Evolutionary conservation across 1,140 invertebrate species (phyloP), one percentile per base, ranked within the genome.

Genomic region (Vollenhovia emeryi): DNA sequence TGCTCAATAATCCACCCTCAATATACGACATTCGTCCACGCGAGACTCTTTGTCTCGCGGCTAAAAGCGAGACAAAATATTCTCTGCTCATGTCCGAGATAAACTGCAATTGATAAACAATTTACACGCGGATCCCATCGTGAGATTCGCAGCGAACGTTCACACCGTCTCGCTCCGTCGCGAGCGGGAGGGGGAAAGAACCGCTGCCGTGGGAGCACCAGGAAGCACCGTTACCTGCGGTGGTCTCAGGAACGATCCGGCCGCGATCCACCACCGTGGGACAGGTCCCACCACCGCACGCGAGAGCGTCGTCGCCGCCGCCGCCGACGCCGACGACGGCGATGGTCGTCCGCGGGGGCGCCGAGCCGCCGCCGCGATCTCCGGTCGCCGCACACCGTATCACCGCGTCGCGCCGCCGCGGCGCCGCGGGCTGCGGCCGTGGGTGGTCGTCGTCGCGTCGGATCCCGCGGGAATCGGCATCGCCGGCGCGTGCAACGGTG

Each of bases 341-440:
- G 60, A 52, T 30, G 75, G 52, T 79, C 30, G 68, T 40, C 43
- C 76, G 48, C 40, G 76, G 33, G n/a, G 43, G 21, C 33, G 59
- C 45, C 74, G 24, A 43, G 36, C 27, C 27, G 33, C 27, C 78
- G 64, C 45, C 40, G 36, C 57, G 62, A 80, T 80, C 48, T 24
- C 9, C 71, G 48, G 0, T n/a, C 73, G 73, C 9, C 18, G 75
- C 18, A 64, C 59, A 59, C 30, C 59, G 75, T 71, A 71, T 71
- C 78, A 80, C 78, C 78, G 64, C 64, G 78, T 80, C 59, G 43
- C 30, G n/a, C 33, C 50, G 78, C 40, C 78, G 27, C 66, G 62
- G 15, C 48, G 45, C 24, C 73, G 73, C 55, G 24, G 18, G 30
- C 55, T 13, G 27, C 55, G 73, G 24, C 57, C 74, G 74, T 59